phyloP scores from a whole-genome alignment of 1,140 invertebrate species.

The Eupeodes corollae region DNA sequence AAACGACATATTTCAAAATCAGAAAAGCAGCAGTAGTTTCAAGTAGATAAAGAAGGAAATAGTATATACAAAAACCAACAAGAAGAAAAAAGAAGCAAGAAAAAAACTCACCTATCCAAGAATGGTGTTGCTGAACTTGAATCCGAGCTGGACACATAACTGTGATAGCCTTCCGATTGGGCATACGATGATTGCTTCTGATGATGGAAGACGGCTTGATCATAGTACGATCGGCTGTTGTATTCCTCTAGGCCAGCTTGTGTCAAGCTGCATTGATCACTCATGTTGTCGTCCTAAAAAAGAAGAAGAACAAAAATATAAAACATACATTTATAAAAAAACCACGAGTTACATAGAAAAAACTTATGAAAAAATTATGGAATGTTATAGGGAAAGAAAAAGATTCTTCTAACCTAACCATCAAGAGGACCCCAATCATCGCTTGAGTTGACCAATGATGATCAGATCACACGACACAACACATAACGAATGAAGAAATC shows the following conservation, averaged over 20 bases:
- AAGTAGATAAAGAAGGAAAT: neutral
- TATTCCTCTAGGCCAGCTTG: slow-evolving; percentile 62
- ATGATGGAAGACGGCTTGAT: slow-evolving; percentile 49
- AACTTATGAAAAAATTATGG: neutral
- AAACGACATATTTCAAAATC: neutral
- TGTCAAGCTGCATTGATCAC: slow-evolving; percentile 33
- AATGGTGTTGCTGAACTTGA: slow-evolving; percentile 67
- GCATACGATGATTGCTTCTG: slow-evolving; percentile 67
- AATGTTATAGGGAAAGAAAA: too few relatives aligned
- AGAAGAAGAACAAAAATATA: slow-evolving; percentile 1
- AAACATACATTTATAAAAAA: neutral
- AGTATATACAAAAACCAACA: too few relatives aligned
- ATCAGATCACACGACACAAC: too few relatives aligned
- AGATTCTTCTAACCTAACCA: too few relatives aligned
- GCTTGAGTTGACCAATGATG: too few relatives aligned
- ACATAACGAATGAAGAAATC: too few relatives aligned
- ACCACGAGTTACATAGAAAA: neutral
- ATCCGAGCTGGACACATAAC: slow-evolving; percentile 68
- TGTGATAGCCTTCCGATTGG: slow-evolving; percentile 71
- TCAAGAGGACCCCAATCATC: too few relatives aligned
- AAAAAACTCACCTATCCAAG: slow-evolving; percentile 49
- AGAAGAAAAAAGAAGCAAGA: neutral
- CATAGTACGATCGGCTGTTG: slow-evolving; percentile 47
- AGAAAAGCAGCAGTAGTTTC: neutral
- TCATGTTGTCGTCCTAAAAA: slow-evolving; percentile 19